phyloP scores from a whole-genome alignment of 64 coral and sea anemone genomes.

The Anthopleura sola region DNA sequence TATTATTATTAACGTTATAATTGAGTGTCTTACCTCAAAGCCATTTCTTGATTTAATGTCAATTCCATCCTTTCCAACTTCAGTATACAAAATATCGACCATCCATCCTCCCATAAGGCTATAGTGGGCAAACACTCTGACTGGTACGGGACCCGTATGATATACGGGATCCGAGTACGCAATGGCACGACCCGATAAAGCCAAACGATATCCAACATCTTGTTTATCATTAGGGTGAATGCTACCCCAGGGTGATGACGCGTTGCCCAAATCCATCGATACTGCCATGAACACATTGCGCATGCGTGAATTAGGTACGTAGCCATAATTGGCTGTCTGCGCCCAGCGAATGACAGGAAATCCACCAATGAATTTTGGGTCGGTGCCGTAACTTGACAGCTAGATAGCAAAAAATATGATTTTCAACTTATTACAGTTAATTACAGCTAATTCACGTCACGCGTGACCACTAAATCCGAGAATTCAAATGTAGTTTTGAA shows the following conservation, averaged over 20 bases:
- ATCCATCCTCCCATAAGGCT: conserved; percentile 15
- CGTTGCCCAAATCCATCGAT: conserved; percentile 92
- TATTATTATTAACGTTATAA: too few species aligned
- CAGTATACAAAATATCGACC: conserved; percentile 45
- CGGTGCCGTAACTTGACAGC: conserved; percentile 64
- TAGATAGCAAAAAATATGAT: not conserved
- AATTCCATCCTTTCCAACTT: conserved; percentile 69
- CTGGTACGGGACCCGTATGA: conserved; percentile 67
- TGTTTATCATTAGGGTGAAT: conserved; percentile 93
- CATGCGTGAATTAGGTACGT: conserved; percentile 71
- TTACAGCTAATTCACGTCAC: conserved; percentile 71
- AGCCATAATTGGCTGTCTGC: conserved; percentile 92
- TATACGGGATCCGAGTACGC: conserved; percentile 72
- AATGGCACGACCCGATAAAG: conserved; percentile 77
- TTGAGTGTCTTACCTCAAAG: conserved; percentile 49
- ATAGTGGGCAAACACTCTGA: not conserved
- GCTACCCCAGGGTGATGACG: conserved; percentile 74
- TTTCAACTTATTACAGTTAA: conserved; percentile 40
- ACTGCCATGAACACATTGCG: conserved; percentile 95
- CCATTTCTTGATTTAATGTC: conserved; percentile 52
- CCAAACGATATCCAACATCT: conserved; percentile 77
- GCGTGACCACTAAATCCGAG: too few species aligned
- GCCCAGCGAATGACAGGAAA: conserved; percentile 94
- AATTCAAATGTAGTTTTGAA: too few species aligned
- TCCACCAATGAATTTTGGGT: conserved; percentile 32